Conservation (phyloP, 2,113 vertebrate genomes). For the Catharus fuscescens region DNA sequence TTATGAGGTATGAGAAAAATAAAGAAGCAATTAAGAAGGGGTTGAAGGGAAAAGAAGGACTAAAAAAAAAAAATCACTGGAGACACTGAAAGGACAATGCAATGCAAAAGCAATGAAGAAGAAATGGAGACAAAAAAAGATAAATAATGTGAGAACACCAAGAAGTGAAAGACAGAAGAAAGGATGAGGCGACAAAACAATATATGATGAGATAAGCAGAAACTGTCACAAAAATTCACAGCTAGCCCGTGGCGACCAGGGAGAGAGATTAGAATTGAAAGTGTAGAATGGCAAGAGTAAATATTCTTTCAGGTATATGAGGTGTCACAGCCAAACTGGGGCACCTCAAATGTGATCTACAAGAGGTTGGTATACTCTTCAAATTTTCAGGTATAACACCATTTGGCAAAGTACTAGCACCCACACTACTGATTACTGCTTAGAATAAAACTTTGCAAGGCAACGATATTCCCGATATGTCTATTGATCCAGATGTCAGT, state of each 20-base stretch:
- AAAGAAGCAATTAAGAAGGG: background rate
- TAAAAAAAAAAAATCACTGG: background rate
- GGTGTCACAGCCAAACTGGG: background rate
- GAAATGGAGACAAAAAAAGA: background rate
- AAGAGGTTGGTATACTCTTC: background rate
- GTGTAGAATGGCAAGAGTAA: background rate
- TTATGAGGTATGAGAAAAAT: background rate
- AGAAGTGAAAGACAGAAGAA: background rate
- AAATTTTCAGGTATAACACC: background rate
- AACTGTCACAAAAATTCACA: background rate
- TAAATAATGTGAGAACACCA: background rate
- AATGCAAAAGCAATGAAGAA: background rate
- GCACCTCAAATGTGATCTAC: background rate
- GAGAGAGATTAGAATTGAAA: background rate
- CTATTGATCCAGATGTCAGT: background rate
- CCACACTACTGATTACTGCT: background rate
- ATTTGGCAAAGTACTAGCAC: background rate
- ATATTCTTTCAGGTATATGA: background rate
- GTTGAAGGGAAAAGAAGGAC: background rate
- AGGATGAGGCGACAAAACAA: background rate
- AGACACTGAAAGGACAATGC: background rate
- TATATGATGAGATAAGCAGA: background rate
- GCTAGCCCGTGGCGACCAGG: fast-evolving
- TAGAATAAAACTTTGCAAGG: background rate
- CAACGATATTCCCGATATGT: background rate